phyloP scores from a whole-genome alignment of 1,140 invertebrate species.

The Drosophila neocordata region DNA sequence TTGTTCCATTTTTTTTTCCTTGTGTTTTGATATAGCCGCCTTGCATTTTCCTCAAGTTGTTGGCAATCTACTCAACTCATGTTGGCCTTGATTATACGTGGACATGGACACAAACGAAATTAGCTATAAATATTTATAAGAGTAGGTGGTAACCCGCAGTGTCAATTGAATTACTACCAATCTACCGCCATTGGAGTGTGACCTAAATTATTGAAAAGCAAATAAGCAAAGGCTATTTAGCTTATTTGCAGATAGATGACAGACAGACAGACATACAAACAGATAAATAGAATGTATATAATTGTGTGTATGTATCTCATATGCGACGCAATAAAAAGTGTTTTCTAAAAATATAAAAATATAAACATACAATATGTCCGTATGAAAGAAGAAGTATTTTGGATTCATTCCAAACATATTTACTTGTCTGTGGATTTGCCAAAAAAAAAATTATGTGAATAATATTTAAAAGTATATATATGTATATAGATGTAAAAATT shows the following conservation, averaged over 20 bases:
- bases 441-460: too few relatives aligned
- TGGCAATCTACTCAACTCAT: constrained; percentile 34
- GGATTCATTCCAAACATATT: constrained; percentile 64
- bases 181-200: constrained; percentile 7
- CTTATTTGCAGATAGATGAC: constrained; percentile 9
- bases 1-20: constrained; percentile 37
- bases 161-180: constrained; percentile 16
- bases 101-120: constrained; percentile 22
- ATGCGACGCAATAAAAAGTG: constrained; percentile 52
- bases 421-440: constrained; percentile 51
- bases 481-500: background rate
- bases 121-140: constrained; percentile 54
- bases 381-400: constrained; percentile 48
- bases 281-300: background rate
- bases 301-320: background rate
- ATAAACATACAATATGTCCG: constrained; percentile 26
- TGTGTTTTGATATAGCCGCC: constrained; percentile 17
- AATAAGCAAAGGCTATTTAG: constrained; percentile 2
- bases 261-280: background rate
- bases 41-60: constrained; percentile 31
- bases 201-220: constrained; percentile 8
- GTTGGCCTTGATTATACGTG: constrained; percentile 28
- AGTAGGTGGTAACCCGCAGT: constrained; percentile 12
- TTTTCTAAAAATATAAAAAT: constrained; percentile 47
- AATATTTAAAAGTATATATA: background rate